These are phyloP conservation scores for Tetranychus piercei DNA, from an alignment of 2,888 invertebrate species.

Conservation along the genomic window DNA sequence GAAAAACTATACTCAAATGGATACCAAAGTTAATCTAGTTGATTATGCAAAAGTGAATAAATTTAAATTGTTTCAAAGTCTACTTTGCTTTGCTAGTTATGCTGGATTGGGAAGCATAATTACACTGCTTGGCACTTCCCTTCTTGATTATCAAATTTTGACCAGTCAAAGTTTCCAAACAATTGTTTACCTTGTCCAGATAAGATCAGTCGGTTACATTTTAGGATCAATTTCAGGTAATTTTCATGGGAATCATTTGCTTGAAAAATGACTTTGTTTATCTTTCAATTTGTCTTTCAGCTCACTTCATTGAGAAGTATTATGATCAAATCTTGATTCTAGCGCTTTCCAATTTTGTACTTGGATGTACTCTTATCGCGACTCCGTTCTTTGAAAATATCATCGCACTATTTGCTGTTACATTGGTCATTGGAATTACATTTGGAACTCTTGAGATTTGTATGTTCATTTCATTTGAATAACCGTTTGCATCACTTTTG, in stretches of 20 bases:
- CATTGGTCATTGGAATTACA: too few relatives aligned
- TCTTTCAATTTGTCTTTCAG: too few relatives aligned
- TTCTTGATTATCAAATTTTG: not conserved
- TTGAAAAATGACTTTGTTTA: too few relatives aligned
- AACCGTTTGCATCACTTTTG: not conserved
- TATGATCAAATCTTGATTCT: too few relatives aligned
- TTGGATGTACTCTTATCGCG: too few relatives aligned
- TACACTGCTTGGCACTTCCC: not conserved
- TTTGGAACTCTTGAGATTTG: too few relatives aligned
- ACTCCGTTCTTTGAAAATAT: too few relatives aligned
- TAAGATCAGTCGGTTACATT: not conserved
- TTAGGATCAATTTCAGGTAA: not conserved
- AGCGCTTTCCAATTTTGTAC: too few relatives aligned
- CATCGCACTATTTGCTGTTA: too few relatives aligned
- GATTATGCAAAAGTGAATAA: not conserved
- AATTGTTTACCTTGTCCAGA: not conserved
- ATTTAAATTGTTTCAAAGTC: not conserved
- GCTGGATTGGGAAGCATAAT: not conserved
- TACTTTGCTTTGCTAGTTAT: not conserved
- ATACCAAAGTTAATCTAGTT: not conserved
- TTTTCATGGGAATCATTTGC: not conserved
- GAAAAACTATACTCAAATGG: too few relatives aligned
- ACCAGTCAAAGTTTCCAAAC: not conserved
- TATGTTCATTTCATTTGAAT: not conserved
- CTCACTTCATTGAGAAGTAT: too few relatives aligned